These are phyloP conservation scores for Phrynocephalus vlangalii DNA, from an alignment of 2,797 vertebrate genomes.

Conservation along the genomic window DNA sequence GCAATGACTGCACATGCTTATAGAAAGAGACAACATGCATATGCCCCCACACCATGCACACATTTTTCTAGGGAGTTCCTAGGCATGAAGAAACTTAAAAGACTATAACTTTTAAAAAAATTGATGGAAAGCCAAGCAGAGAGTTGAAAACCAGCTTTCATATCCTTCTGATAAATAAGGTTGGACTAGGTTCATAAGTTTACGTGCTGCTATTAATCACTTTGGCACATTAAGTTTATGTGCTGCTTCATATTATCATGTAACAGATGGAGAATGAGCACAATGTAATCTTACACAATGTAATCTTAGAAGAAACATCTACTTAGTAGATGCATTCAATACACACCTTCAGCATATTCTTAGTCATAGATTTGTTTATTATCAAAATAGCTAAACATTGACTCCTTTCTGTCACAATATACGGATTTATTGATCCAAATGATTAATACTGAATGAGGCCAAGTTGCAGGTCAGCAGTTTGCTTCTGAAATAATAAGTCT, in stretches of 20 bases:
- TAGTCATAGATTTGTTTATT: conserved; percentile 33
- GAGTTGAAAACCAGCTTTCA: background rate
- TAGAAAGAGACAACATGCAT: background rate
- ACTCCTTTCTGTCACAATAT: conserved; percentile 54
- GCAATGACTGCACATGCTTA: background rate
- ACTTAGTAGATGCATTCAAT: conserved; percentile 5
- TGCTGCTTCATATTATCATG: background rate
- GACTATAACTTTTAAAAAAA: background rate
- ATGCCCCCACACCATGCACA: background rate
- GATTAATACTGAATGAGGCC: conserved; percentile 52
- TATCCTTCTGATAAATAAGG: background rate
- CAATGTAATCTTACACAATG: background rate
- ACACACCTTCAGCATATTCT: conserved; percentile 33
- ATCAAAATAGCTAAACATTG: conserved; percentile 47
- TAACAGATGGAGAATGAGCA: background rate
- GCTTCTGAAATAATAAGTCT: conserved; percentile 56
- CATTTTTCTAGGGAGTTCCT: background rate
- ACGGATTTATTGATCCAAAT: conserved; percentile 57
- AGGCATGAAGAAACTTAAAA: background rate
- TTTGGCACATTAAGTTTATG: background rate
- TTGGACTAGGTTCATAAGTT: background rate
- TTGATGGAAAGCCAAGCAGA: background rate
- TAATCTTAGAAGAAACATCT: background rate
- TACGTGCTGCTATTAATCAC: background rate
- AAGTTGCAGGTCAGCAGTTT: conserved; percentile 65